phyloP scores from a whole-genome alignment of 2,797 vertebrate species.

The Sphenodon punctatus region DNA sequence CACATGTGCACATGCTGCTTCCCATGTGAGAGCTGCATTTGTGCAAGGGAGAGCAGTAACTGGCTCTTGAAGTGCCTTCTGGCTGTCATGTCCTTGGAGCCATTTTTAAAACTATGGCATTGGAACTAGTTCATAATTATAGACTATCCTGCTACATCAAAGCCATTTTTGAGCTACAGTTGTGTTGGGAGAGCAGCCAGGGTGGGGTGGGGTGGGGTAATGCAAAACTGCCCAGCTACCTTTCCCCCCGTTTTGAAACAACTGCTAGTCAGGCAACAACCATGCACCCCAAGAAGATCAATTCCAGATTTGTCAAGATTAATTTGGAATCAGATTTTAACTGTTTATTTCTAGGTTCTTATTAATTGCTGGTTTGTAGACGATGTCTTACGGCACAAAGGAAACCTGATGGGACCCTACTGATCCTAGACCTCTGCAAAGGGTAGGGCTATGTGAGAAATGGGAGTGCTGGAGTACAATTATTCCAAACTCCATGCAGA shows the following conservation, averaged over 20 bases:
- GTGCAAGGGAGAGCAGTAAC: accelerated
- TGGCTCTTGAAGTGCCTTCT: neutral
- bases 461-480: too few species aligned
- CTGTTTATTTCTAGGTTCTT: neutral
- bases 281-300: neutral
- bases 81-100: neutral
- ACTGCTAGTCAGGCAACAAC: neutral
- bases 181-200: accelerated
- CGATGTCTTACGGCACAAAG: too few species aligned
- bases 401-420: too few species aligned
- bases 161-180: neutral
- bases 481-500: too few species aligned
- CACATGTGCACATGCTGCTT: accelerated
- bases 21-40: accelerated
- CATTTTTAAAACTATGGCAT: neutral
- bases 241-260: neutral
- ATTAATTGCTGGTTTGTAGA: neutral
- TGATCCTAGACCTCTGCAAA: too few species aligned
- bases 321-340: neutral
- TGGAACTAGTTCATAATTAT: neutral
- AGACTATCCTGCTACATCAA: neutral
- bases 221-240: neutral
- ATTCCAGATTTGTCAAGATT: neutral
- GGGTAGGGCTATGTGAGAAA: too few species aligned
- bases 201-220: accelerated